Base-by-base conservation (phyloP, 2,797 vertebrate genomes). In the Pangasius macronema region DNA sequence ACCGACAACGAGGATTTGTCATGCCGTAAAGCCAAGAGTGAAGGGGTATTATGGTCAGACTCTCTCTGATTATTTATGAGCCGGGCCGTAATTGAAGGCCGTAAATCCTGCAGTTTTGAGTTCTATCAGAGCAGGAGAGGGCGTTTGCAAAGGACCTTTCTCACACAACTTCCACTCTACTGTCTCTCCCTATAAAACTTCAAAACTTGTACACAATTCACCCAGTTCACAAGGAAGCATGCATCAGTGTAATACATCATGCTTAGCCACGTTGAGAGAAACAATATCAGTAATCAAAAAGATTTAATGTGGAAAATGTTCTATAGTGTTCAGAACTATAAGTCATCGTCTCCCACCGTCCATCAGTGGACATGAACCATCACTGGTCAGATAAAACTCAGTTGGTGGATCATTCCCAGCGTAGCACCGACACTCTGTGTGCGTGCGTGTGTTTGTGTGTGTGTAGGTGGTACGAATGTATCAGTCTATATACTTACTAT, bases 1-100 rank as follows among this genome's bases (percentile, higher is more conserved):
- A 94, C 89, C 89, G 92, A 93, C 92, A 93, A 91, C 90, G 63
- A 92, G 90, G 92, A 94, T 94, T 92, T 92, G 92, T 93, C 94
- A 94, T 89, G 88, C 86, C 42, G 82, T 91, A 92, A 89, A 91
- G 89, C 88, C 89, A 91, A 91, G 87, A 91, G 86, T 90, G 90
- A 91, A 85, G 84, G 86, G 84, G 84, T 87, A 92, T 93, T 90
- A 93, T 91, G 84, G 87, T 88, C 82, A 86, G 80, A 88, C 81
- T 81, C 88, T 24, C 77, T 84, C 82, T 76, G 81, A 81, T 90
- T 91, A 90, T 93, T 93, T 93, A 91, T 91, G 91, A 91, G 84
- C 55, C 36, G 61, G 76, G 20, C 67, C 87, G 86, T 91, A 92
- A 92, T 90, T 91, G 89, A 92, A 92, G 86, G 77, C 88, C 75